These are phyloP conservation scores for Tipula helvola DNA, from an alignment of 2,888 invertebrate genomes.

Conservation along the genomic window DNA sequence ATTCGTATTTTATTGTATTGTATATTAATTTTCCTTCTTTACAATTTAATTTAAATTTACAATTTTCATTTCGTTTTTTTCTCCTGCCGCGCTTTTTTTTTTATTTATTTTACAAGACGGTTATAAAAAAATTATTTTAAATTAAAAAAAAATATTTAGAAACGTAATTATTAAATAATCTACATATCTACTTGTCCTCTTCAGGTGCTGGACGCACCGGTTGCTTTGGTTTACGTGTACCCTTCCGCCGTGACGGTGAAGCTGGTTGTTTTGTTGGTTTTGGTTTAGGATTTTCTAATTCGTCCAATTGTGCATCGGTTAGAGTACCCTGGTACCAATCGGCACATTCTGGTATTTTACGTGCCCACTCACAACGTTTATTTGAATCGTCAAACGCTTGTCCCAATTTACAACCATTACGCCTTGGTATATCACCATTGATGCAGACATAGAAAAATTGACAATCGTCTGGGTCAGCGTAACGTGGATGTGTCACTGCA, in stretches of 20 bases:
- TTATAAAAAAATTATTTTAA: not conserved
- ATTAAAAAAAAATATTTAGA: not conserved
- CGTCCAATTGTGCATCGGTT: conserved; percentile 66
- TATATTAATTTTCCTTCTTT: not conserved
- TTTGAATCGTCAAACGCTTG: conserved; percentile 75
- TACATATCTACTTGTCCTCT: conserved; percentile 17
- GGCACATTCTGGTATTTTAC: conserved; percentile 77
- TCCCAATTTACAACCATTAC: conserved; percentile 78
- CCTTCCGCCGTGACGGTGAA: conserved; percentile 26
- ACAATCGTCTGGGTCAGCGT: conserved; percentile 78
- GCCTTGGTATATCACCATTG: conserved; percentile 70
- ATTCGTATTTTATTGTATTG: not conserved
- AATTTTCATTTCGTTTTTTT: not conserved
- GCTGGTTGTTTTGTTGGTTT: conserved; percentile 44
- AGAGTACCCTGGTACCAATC: conserved; percentile 83
- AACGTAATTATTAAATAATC: not conserved
- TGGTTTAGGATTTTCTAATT: conserved; percentile 63
- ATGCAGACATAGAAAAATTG: conserved; percentile 89
- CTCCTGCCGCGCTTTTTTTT: not conserved
- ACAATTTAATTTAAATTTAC: not conserved
- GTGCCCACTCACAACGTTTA: conserved; percentile 74
- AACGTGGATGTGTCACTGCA: conserved; percentile 70
- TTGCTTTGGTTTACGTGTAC: conserved; percentile 21
- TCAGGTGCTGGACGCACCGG: conserved; percentile 12
- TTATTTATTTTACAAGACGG: not conserved